Percentiles rank a stretch among this genome's conserved stretches.
These are phyloP conservation scores for Parasteatoda lunata DNA, from an alignment of 2,888 invertebrate species.

Conservation along the genomic window DNA sequence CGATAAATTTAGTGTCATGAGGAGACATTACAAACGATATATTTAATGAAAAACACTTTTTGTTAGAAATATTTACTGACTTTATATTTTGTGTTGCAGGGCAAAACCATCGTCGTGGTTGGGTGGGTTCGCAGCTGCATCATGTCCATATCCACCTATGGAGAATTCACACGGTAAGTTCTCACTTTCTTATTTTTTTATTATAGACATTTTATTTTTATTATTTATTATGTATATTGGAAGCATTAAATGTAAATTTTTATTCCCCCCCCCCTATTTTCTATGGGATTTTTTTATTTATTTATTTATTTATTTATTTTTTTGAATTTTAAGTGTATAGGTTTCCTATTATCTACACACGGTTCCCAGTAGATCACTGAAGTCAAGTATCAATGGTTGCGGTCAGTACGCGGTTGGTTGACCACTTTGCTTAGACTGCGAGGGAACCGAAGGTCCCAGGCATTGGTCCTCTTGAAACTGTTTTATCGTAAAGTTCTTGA, in stretches of 20 bases:
- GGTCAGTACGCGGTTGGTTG: too few relatives aligned
- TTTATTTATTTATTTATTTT: background rate
- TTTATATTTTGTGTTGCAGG: conserved; percentile 30
- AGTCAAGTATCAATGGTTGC: too few relatives aligned
- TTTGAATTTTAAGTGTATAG: too few relatives aligned
- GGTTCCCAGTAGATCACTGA: too few relatives aligned
- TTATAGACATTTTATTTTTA: background rate
- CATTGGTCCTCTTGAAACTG: too few relatives aligned
- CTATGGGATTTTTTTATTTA: background rate
- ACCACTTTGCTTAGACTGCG: too few relatives aligned
- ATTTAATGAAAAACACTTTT: background rate
- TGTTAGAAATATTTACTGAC: background rate
- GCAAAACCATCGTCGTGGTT: conserved; percentile 34
- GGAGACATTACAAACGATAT: too few relatives aligned
- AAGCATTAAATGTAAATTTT: background rate
- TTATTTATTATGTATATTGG: conserved; percentile 1
- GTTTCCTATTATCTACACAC: too few relatives aligned
- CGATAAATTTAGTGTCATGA: too few relatives aligned
- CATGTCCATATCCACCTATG: conserved; percentile 60
- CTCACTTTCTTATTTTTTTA: background rate
- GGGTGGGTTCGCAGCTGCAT: conserved; percentile 55
- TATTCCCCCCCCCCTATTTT: too few relatives aligned
- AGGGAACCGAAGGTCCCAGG: too few relatives aligned
- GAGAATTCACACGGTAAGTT: conserved; percentile 60
- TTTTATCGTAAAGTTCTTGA: too few relatives aligned